A percentile compares a stretch with the other conserved stretches of the same genome.
phyloP scores from a whole-genome alignment of 2,888 invertebrate species.

The Polydrusus cervinus region DNA sequence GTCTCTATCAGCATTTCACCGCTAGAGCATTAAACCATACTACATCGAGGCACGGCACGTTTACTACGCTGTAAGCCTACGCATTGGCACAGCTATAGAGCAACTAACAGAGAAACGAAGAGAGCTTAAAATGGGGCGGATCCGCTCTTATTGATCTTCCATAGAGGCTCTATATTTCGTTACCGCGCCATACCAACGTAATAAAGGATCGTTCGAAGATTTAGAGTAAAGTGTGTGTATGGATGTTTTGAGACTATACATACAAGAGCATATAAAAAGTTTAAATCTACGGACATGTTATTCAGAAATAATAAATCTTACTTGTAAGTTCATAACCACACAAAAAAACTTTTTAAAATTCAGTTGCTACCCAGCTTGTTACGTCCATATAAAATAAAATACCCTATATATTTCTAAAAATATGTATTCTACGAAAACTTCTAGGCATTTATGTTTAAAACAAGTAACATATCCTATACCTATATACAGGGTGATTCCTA shows the following conservation, averaged over 20 bases:
- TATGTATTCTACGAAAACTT: no score
- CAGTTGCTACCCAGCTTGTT: no score
- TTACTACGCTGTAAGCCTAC: slow-evolving; percentile 42
- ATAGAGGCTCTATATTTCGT: slow-evolving; percentile 42
- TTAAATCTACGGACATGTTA: no score
- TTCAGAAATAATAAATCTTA: no score
- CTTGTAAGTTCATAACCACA: no score
- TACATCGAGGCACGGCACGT: slow-evolving; percentile 36
- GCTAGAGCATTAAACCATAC: slow-evolving; percentile 31
- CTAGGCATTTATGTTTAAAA: no score
- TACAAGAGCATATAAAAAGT: background rate
- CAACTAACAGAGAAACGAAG: slow-evolving; percentile 51
- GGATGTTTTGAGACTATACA: background rate
- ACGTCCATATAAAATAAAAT: no score
- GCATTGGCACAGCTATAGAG: slow-evolving; percentile 49
- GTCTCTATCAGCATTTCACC: slow-evolving; percentile 38
- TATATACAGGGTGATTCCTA: no score
- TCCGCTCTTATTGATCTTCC: slow-evolving; percentile 53
- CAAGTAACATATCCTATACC: no score
- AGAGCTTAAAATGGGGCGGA: slow-evolving; percentile 51
- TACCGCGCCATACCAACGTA: slow-evolving; percentile 43
- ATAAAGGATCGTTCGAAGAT: slow-evolving; percentile 30
- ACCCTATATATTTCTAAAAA: no score
- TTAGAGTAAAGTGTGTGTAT: background rate
- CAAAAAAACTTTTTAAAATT: no score